Base-by-base conservation (phyloP, 2,113 vertebrate species). In the Callorhinus ursinus region DNA sequence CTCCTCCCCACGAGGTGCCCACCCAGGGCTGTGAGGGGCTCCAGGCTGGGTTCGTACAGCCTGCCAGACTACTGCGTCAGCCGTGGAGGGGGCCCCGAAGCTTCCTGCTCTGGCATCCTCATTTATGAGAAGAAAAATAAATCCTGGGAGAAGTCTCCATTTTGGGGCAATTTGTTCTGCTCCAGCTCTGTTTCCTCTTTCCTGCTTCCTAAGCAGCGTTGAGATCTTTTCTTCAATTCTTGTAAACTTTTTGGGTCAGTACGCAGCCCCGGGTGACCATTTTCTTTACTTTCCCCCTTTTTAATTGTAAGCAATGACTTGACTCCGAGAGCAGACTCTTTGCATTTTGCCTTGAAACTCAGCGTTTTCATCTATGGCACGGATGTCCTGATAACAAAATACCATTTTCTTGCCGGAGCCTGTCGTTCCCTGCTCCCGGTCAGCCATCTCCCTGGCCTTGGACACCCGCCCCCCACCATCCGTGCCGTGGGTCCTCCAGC, bases 201-300 rank as follows among this genome's bases (percentile, higher is more conserved):
- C 95, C 85, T 80, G 95, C 93, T 97, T 98, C 93, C 96, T 80
- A 93, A 98, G 96, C 94, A 92, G 97, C 94, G 84, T 89, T 88
- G 18, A 39, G 87, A 95, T 84, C 88, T 90, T 95, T 97, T 96
- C 94, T 98, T 96, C 83, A 90, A 46, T 92, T 93, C 97, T 65
- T 97, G 93, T 95, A 81, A 69, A 7, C 97, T 93, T 98, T 97
- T 97, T 94, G 51, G 98, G 98, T 98, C 98, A 98, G 89, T 89
- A 94, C 97, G 95, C 96, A 92, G 98, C 98, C 98, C 97, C 93
- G 0, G 98, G 98, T 98, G 85, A 94, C 79, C 59, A 5, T 97
- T 97, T 97, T 94, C 86, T 57, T 74, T 67, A 28, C 33, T 63
- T 59, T 61, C 53, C 51, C 28, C 90, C 86, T 97, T 97, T 98